Evolutionary conservation across 1,140 invertebrate species (phyloP), one percentile per base, ranked within the genome.

Genomic region (Pissodes strobi): DNA sequence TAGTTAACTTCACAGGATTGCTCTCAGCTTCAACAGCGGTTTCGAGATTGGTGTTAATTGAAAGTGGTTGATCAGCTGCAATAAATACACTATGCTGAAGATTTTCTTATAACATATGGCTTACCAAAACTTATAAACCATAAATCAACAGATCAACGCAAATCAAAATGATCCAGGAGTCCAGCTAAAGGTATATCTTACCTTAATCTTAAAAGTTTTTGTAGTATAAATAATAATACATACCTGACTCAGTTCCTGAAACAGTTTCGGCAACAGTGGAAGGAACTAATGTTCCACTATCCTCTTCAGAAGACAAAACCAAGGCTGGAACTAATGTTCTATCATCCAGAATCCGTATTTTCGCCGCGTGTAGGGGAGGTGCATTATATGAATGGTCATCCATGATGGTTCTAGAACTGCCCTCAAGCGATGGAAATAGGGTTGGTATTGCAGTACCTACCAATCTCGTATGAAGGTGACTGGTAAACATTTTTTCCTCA

Each of bases 351-450:
- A 43, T 43, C 6, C 6, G 9, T n/a, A 43, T 17, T 43, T 43
- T 43, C 13, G 39, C 39, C 5, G 39, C 5, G 13, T n/a, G 15
- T 17, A 43, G 39, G 10, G 15, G 39, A 17, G 15, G 39, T 43
- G 10, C 15, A 17, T 5, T n/a, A 43, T 43, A 12, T 12, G 18
- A 19, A 67, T 48, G 9, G 49, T 55, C n/a, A n/a, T n/a, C n/a
- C n/a, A n/a, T n/a, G n/a, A n/a, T 10, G 41, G 53, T 10, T 65
- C 60, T 2, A 69, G 25, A 34, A 12, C 30, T 39, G 22, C 41
- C 10, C 27, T 69, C 53, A 0, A 56, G 10, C 57, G 62, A 10
- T 52, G 10, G 18, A n/a, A n/a, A n/a, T n/a, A n/a, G n/a, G n/a
- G n/a, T n/a, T n/a, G n/a, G n/a, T n/a, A n/a, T n/a, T n/a, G n/a